Evolutionary conservation across 2,797 vertebrate genomes (phyloP), one percentile per base, ranked within the genome.

Genomic region (Esox lucius): DNA sequence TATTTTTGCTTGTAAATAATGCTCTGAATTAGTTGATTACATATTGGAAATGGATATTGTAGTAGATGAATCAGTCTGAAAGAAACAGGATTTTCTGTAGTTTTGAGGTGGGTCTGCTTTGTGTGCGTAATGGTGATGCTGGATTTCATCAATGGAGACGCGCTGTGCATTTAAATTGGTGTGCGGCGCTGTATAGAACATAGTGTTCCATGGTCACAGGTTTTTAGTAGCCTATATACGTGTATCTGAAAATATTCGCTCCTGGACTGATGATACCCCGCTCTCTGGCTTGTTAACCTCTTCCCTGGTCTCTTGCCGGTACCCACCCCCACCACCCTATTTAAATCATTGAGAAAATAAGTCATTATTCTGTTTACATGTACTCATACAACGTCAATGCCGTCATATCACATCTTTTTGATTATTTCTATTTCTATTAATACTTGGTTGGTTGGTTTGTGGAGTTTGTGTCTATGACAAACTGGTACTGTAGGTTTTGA

Each of bases 111-210:
- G 2, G 79, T 77, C 73, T 51, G 69, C 68, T 59, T 24, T 5
- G 53, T 42, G 84, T 73, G 87, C 81, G 84, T 87, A 83, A 78
- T 42, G 73, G 76, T 39, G 80, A 74, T 84, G 83, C 76, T 70
- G 70, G 26, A 39, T 89, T 90, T 85, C 83, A 85, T 90, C 88
- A 91, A 92, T 91, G 88, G 81, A 89, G 0, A 75, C 53, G 56
- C 39, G 3, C 65, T 5, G 19, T 68, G n/a, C 33, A 11, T 15
- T 61, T 22, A 22, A 22, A 59, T 22, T 59, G 56, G 6, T 13
- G 19, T 56, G 8, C n/a, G n/a, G 53, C 8, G 35, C 35, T 39
- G 35, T 39, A 7, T 39, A 39, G 35, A 39, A 39, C 35, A 39
- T n/a, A 19, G 53, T 56, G 8, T 56, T 56, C 53, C 8, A 56